Evolutionary conservation across 2,797 vertebrate genomes (phyloP).

Genomic region (Cygnus olor): DNA sequence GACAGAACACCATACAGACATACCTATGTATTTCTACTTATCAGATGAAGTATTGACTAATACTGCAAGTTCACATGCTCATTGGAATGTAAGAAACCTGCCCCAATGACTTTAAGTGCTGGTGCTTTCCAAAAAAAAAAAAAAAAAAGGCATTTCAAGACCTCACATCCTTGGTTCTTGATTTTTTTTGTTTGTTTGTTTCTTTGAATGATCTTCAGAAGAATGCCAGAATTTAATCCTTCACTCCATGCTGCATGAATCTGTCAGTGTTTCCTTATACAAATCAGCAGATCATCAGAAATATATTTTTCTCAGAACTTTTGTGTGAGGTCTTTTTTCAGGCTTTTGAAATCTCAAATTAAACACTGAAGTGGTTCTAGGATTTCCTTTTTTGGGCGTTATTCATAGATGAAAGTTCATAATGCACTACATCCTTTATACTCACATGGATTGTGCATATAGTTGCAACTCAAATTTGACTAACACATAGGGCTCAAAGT

Average conservation of each 20-base stretch:
- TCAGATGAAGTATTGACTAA: neutral
- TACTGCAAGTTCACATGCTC: neutral
- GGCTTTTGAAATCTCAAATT: neutral
- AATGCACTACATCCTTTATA: neutral
- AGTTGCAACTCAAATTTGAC: neutral
- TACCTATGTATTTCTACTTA: neutral
- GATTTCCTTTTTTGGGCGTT: neutral
- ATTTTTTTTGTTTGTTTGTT: neutral
- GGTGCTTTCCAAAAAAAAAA: neutral
- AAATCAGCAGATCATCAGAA: neutral
- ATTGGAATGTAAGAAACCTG: neutral
- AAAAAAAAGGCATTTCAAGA: neutral
- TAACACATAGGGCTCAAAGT: neutral
- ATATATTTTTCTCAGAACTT: neutral
- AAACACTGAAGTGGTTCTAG: neutral
- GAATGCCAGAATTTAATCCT: neutral
- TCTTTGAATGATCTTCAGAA: neutral
- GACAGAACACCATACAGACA: neutral
- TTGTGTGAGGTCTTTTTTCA: neutral
- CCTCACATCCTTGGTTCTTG: neutral
- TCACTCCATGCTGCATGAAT: neutral
- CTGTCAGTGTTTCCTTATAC: neutral
- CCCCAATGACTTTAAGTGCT: neutral
- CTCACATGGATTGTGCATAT: neutral
- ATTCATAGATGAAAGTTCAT: neutral